Base-by-base conservation (phyloP, 2,113 vertebrate genomes). In the Labeo rohita region DNA sequence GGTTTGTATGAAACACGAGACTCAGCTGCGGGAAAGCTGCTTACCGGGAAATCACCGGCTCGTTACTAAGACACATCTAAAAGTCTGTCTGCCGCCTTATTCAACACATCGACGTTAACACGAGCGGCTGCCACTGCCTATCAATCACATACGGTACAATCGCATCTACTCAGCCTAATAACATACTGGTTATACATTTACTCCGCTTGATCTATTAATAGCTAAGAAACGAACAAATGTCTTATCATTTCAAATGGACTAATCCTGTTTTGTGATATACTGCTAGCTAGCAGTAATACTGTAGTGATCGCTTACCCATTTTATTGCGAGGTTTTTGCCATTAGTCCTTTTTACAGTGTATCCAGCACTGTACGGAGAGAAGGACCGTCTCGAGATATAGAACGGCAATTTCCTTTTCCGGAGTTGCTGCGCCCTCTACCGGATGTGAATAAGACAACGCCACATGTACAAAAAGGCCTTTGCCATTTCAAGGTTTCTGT, bases 271-370 rank as follows among this genome's bases (percentile, higher is more conserved):
- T 47, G 49, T 45, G 10, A 23, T 84, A 23, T 54, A 63, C 23
- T 9, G 47, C 34, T 70, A n/a, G 0, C n/a, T 77, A 16, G 8
- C 43, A 23, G 34, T 49, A 66, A 8, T 34, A 21, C 56, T 74
- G 1, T 2, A 11, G 52, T 6, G 10, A 21, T 11, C 18, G 66
- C 86, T 85, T 81, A 90, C 88, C 88, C 90, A 90, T 90, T 83
- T 86, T 88, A 89, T 49, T 43, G 8, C 9, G 56, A 61, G 63
- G 28, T 47, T 34, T 56, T 85, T 77, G 83, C 90, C 88, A 89
- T 88, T 39, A n/a, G 72, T 74, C 47, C 50, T 13, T 12, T 61
- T n/a, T 36, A 39, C 7, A 52, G 9, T 10, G 54, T 13, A 3
- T 56, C 21, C 36, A 21, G 11, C 63, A 21, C 6, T n/a, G 49